Evolutionary conservation across 2,797 vertebrate species (phyloP).

Genomic region (Alosa sapidissima): DNA sequence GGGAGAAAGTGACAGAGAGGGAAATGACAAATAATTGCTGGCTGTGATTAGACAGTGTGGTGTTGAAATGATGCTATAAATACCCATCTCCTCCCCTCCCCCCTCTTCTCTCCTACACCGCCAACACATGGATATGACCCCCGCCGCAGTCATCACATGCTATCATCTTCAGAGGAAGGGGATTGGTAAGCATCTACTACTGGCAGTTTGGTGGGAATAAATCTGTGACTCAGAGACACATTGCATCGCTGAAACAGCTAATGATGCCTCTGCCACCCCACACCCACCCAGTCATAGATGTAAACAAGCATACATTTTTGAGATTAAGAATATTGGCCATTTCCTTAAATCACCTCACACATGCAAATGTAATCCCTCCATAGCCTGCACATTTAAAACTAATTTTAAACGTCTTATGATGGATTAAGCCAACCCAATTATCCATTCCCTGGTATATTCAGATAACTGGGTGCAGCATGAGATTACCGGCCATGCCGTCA

Average conservation of each 20-base stretch:
- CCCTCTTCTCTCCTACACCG: background rate
- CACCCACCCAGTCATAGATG: background rate
- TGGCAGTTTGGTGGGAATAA: background rate
- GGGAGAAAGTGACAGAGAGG: background rate
- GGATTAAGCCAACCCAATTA: slow-evolving; percentile 17
- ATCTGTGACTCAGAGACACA: background rate
- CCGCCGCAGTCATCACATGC: slow-evolving; percentile 34
- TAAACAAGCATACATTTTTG: background rate
- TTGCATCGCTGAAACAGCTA: background rate
- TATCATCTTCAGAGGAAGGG: background rate
- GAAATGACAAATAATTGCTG: background rate
- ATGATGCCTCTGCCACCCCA: background rate
- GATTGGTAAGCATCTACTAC: slow-evolving; percentile 4
- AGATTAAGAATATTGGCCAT: background rate
- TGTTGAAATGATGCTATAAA: slow-evolving; percentile 49
- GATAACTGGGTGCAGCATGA: slow-evolving; percentile 14
- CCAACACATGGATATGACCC: slow-evolving; percentile 36
- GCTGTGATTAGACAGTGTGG: slow-evolving; percentile 35
- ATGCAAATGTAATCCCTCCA: background rate
- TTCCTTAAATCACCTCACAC: background rate
- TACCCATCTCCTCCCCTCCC: slow-evolving; percentile 35
- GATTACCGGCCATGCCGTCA: background rate
- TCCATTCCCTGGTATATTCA: background rate
- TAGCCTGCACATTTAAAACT: background rate
- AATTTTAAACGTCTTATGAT: slow-evolving; percentile 13